Base-by-base conservation (phyloP, 2,888 invertebrate genomes). In the Drosophila aldrichi region DNA sequence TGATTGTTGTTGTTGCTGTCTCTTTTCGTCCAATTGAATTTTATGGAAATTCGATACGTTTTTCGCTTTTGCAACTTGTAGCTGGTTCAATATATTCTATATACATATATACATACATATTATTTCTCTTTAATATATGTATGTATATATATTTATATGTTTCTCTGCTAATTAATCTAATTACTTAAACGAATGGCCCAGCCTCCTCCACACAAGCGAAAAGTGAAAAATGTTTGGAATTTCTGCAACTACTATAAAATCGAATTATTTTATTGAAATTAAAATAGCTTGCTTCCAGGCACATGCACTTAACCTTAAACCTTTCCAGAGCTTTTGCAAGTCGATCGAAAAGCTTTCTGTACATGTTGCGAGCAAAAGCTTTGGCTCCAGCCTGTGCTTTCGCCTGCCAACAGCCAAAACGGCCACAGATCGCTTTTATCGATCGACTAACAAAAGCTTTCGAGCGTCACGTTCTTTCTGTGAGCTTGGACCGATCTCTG, bases 11-110 rank as follows among this genome's bases (percentile, higher is more conserved):
- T 90, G 80, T 85, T 83, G 91, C 86, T 89, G 90, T 91, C 93
- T 92, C 92, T 91, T 82, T 92, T 83, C 77, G 70, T 78, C 90
- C 81, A 81, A 84, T 82, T 89, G 79, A 88, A 89, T 89, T 90
- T 89, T 88, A 89, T 91, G 87, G 93, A 92, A 92, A 92, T 91
- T 90, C 90, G 92, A 92, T 92, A 92, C 91, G 78, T 86, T 88
- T 80, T 79, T 75, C 66, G 62, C 70, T 76, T 59, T 76, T 72
- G 71, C 72, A 46, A 62, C 62, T 70, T 64, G 70, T 70, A 58
- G 80, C 68, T 63, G 74, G 58, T 41, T 32, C 54, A 60, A 61
- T 62, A 18, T 58, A 29, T 25, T 20, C 29, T n/a, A 29, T 16
- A 1, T 29, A 29, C 7, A 48, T 32, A 32, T 51, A 70, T 10